A percentile compares a stretch with the other conserved stretches of the same genome.
These are phyloP conservation scores for Dermatemys mawii DNA, from an alignment of 2,113 vertebrate species.

Conservation along the genomic window DNA sequence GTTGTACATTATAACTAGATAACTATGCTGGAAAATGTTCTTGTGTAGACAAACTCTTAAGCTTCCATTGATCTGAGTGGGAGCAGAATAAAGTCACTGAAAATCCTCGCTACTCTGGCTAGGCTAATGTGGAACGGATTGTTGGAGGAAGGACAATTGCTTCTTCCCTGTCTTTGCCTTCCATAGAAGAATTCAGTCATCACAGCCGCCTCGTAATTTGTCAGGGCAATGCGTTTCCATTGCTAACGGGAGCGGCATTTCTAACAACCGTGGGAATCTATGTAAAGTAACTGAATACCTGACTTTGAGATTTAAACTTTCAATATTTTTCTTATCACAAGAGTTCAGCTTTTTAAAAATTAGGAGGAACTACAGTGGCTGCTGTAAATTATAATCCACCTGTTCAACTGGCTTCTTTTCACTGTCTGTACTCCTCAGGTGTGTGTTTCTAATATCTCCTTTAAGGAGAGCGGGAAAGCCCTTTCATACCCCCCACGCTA, in stretches of 20 bases:
- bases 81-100: neutral
- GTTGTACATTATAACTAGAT: neutral
- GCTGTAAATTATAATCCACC: neutral
- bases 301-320: neutral
- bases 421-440: neutral
- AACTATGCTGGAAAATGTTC: neutral
- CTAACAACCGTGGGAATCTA: neutral
- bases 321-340: neutral
- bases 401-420: neutral
- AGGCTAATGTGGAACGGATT: neutral
- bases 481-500: neutral
- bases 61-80: neutral
- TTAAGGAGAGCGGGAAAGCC: neutral
- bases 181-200: neutral
- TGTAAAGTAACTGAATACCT: neutral
- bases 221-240: neutral
- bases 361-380: neutral
- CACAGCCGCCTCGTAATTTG: neutral
- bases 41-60: neutral
- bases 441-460: neutral
- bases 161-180: no score
- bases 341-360: neutral
- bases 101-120: neutral
- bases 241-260: neutral
- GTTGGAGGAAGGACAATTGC: neutral